These are phyloP conservation scores for Epinephelus malabaricus DNA, from an alignment of 2,797 vertebrate species.

Conservation along the genomic window DNA sequence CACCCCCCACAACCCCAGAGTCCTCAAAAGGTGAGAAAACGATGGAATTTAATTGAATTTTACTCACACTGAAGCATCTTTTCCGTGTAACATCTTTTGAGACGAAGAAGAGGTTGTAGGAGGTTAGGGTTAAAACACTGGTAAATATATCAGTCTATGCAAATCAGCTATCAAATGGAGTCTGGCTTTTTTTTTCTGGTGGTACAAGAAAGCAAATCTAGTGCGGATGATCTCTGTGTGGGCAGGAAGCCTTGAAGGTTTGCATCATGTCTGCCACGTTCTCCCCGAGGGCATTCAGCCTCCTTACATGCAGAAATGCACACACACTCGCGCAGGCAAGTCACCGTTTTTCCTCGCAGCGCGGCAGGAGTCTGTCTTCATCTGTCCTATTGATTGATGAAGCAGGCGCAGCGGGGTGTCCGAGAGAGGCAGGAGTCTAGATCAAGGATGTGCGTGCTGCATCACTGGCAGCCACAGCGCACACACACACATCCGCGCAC, in stretches of 20 bases:
- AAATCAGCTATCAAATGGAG: slow-evolving; percentile 59
- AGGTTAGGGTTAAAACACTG: slow-evolving; percentile 35
- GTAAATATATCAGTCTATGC: slow-evolving; percentile 50
- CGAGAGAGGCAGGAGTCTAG: slow-evolving; percentile 73
- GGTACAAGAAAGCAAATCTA: slow-evolving; percentile 62
- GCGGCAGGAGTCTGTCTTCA: slow-evolving; percentile 83
- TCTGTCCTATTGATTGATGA: slow-evolving; percentile 89
- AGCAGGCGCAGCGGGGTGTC: slow-evolving; percentile 80
- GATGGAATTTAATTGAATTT: slow-evolving; percentile 15
- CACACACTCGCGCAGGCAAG: slow-evolving; percentile 41
- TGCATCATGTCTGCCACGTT: slow-evolving; percentile 78
- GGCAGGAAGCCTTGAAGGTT: slow-evolving; percentile 74
- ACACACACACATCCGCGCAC: not conserved
- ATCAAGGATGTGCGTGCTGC: slow-evolving; percentile 74
- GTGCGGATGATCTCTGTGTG: slow-evolving; percentile 69
- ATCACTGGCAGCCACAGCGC: slow-evolving; percentile 38
- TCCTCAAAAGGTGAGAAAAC: slow-evolving; percentile 30
- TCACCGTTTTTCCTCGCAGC: slow-evolving; percentile 82
- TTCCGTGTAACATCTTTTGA: slow-evolving; percentile 15
- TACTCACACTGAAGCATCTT: not conserved
- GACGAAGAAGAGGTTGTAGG: not conserved
- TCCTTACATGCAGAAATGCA: slow-evolving; percentile 57
- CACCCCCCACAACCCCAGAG: slow-evolving; percentile 15
- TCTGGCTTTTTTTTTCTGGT: slow-evolving; percentile 34
- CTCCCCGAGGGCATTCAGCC: slow-evolving; percentile 64